These are phyloP conservation scores for Catocala fraxini DNA, from an alignment of 2,888 invertebrate species.

Conservation along the genomic window DNA sequence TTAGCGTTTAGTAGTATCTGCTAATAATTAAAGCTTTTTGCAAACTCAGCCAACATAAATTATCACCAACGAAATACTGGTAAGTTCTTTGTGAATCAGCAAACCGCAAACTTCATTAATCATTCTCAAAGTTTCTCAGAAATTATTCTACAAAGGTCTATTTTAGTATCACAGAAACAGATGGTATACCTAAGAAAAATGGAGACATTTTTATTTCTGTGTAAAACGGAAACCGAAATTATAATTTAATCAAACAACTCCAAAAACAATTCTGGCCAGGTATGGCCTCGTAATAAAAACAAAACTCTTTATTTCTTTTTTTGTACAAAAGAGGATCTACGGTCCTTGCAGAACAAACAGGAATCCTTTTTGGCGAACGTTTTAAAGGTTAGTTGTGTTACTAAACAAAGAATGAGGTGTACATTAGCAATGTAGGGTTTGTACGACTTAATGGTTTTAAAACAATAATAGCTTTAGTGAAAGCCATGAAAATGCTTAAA, in stretches of 20 bases:
- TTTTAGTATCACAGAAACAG: conserved; percentile 21
- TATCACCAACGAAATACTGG: conserved; percentile 24
- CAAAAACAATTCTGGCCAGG: conserved; percentile 26
- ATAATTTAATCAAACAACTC: conserved; percentile 43
- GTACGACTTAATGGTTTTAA: background rate
- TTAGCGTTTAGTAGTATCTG: conserved; percentile 8
- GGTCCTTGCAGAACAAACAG: conserved; percentile 17
- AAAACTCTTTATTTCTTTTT: conserved; percentile 32
- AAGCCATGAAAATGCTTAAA: too few relatives aligned
- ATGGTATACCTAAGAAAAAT: conserved; percentile 18
- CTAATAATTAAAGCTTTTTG: conserved; percentile 20
- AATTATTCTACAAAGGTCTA: conserved; percentile 26
- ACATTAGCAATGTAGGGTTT: background rate
- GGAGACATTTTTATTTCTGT: conserved; percentile 31
- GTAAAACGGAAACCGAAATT: conserved; percentile 40
- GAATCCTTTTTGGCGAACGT: conserved; percentile 30
- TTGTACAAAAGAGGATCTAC: conserved; percentile 4
- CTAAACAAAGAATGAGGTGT: conserved; percentile 27
- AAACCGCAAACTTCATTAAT: conserved; percentile 38
- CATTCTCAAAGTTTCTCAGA: conserved; percentile 29
- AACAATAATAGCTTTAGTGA: background rate
- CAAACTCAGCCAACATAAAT: conserved; percentile 24
- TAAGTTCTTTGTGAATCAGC: conserved; percentile 27
- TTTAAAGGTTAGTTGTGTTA: conserved; percentile 33
- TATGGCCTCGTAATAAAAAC: conserved; percentile 26